Conservation (phyloP, 2,113 vertebrate genomes). For the western clawed frog (Xenopus tropicalis) region DNA sequence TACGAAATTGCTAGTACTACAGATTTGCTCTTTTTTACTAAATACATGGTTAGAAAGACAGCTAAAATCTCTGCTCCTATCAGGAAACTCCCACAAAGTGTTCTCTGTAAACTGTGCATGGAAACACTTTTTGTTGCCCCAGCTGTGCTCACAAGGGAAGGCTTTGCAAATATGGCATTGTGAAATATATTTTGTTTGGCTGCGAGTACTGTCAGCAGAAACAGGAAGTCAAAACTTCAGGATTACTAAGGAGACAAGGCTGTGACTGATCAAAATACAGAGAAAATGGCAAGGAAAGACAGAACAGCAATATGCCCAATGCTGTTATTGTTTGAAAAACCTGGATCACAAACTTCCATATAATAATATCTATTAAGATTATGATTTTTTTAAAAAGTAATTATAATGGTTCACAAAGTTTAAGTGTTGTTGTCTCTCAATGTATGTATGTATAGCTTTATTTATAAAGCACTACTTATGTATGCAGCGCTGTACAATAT, state of each 20-base stretch:
- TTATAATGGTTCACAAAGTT: too few species aligned
- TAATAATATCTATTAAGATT: not conserved
- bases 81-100: conserved; percentile 41
- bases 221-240: conserved; percentile 71
- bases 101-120: conserved; percentile 54
- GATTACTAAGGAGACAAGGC: conserved; percentile 63
- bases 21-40: not conserved
- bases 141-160: conserved; percentile 69
- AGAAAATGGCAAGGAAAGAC: too few species aligned
- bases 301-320: too few species aligned
- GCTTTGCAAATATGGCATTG: conserved; percentile 66
- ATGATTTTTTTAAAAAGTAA: too few species aligned
- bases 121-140: conserved; percentile 62
- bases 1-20: not conserved
- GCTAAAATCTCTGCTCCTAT: conserved; percentile 18
- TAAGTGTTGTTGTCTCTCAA: too few species aligned
- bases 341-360: not conserved
- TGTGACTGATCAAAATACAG: not conserved
- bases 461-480: too few species aligned
- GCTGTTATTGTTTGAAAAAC: too few species aligned
- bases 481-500: too few species aligned
- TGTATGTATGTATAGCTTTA: too few species aligned
- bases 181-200: conserved; percentile 73
- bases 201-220: conserved; percentile 63
- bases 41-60: not conserved